Conservation (phyloP, 2,888 invertebrate genomes). For the Drosophila greeni region DNA sequence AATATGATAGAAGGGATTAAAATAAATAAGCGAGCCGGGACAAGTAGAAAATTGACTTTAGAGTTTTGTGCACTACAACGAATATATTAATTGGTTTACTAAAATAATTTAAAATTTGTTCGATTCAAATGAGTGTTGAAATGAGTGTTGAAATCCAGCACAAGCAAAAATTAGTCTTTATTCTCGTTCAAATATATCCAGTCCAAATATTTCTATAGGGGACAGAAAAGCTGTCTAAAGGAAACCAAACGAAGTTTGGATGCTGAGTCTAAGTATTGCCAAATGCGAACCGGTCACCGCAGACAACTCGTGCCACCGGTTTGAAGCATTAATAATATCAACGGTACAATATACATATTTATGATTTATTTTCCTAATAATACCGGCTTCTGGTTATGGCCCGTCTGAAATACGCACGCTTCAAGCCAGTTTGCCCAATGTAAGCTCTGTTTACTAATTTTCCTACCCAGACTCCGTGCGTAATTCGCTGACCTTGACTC, state of each 20-base stretch:
- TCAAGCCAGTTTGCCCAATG: slow-evolving; percentile 30
- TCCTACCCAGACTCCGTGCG: slow-evolving; percentile 12
- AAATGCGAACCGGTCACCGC: slow-evolving; percentile 54
- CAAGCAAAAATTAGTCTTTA: not conserved
- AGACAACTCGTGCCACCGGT: slow-evolving; percentile 47
- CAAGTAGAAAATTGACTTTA: no score
- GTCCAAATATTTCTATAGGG: not conserved
- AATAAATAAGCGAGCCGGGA: not conserved
- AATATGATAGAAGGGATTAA: not conserved
- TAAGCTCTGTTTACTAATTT: slow-evolving; percentile 5
- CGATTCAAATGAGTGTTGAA: no score
- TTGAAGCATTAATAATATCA: slow-evolving; percentile 43
- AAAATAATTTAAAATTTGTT: no score
- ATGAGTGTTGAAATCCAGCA: not conserved
- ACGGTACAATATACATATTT: slow-evolving; percentile 56
- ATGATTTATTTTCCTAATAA: slow-evolving; percentile 60
- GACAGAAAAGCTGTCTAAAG: not conserved
- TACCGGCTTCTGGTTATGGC: slow-evolving; percentile 8
- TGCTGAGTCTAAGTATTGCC: slow-evolving; percentile 31
- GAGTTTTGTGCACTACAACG: no score
- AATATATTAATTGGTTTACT: no score
- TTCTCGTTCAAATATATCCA: not conserved
- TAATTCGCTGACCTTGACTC: slow-evolving; percentile 63
- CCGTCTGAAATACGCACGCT: slow-evolving; percentile 4
- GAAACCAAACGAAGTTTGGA: not conserved